Base-by-base conservation (phyloP, 1,140 invertebrate species). In the Ceratosolen solmsi region DNA sequence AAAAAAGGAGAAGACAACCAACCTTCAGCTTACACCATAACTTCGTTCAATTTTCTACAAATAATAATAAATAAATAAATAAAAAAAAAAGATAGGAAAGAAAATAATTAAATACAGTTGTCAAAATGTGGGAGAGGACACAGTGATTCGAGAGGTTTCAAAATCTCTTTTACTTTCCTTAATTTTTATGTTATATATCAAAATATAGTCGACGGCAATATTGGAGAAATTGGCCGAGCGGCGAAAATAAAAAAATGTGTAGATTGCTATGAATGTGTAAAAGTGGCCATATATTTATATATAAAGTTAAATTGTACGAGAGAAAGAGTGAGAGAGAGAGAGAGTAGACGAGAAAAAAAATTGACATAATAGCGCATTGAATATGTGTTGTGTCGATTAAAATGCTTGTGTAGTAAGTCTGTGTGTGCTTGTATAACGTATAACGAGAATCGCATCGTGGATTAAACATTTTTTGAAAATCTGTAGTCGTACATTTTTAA, bases 211-310 rank as follows among this genome's bases (percentile, higher is more conserved):
- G 65, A 56, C 63, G 25, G 11, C 9, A 17, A 46, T n/a, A 38
- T 58, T 75, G 3, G 36, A 33, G 20, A 38, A n/a, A 22, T 71
- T 77, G 63, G 27, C 58, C 7, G 30, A 71, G 30, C n/a, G 0
- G 27, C 17, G 49, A 33, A 54, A 33, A 27, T 71, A 27, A 3
- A 70, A 11, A 20, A 58, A 54, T 8, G 51, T 46, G 33, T 75
- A 60, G 33, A 75, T 75, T 60, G 38, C 17, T 63, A 51, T 7
- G 22, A 65, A 36, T 56, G 25, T 80, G 56, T 80, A 51, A 30
- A 74, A 81, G 72, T 54, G 85, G 83, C 83, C 85, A 86, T 86
- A 87, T 86, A 87, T 86, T 80, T 80, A 79, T 82, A 71, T 79
- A 75, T 63, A 82, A 78, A 77, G 79, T 86, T 84, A 86, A 85